A percentile compares a stretch with the other conserved stretches of the same genome.
Evolutionary conservation across 2,888 invertebrate genomes (phyloP).

Genomic region (Hirtodrosophila histrioides): DNA sequence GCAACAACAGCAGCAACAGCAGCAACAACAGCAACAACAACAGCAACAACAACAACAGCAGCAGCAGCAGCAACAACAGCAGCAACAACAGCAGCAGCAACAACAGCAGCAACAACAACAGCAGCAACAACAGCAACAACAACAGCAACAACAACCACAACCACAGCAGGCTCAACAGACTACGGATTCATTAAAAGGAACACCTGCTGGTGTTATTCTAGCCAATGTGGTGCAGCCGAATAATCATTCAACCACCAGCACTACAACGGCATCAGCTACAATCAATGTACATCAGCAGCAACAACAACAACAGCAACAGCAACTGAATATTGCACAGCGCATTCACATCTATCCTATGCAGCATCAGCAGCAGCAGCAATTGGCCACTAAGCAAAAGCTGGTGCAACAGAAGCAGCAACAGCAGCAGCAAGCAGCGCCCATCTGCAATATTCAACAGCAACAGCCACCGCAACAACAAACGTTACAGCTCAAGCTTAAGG

Average conservation of each 20-base stretch:
- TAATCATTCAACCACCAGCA: constrained; percentile 80
- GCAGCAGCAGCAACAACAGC: too few species aligned
- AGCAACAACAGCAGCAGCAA: constrained; percentile 47
- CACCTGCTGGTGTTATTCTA: constrained; percentile 62
- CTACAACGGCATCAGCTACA: constrained; percentile 51
- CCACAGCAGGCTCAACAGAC: constrained; percentile 46
- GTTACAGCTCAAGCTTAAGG: constrained; percentile 44
- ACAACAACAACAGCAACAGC: constrained; percentile 76
- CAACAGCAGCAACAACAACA: constrained; percentile 56
- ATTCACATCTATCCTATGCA: constrained; percentile 83
- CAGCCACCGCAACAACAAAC: constrained; percentile 35
- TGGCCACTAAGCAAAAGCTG: constrained; percentile 40
- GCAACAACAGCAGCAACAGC: constrained; percentile 42
- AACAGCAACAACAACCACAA: constrained; percentile 25
- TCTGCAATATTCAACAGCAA: constrained; percentile 45
- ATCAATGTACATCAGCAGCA: constrained; percentile 82
- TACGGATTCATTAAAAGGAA: constrained; percentile 48
- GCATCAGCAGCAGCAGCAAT: constrained; percentile 71
- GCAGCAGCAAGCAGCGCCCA: constrained; percentile 44
- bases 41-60: constrained; percentile 33
- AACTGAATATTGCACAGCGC: constrained; percentile 70
- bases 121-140: constrained; percentile 44
- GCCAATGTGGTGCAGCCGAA: constrained; percentile 84
- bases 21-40: constrained; percentile 44
- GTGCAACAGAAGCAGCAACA: constrained; percentile 57